Evolutionary conservation across 1,140 invertebrate species (phyloP), one percentile per base, ranked within the genome.

Genomic region (Zaprionus nigranus): DNA sequence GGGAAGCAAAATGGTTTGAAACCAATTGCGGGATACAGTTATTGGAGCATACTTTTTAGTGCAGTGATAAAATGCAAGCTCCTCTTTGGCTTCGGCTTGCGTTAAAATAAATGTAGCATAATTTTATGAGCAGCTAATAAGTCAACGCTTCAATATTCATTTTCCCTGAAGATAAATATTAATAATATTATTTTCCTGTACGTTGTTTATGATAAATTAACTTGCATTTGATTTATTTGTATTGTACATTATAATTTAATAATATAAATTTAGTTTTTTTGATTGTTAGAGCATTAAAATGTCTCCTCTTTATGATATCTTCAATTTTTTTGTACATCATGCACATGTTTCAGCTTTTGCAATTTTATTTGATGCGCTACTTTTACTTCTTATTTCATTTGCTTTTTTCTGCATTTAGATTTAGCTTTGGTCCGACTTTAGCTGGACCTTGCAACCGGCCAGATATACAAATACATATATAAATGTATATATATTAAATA

Each of bases 371-470:
- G 49, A 30, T 69, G 74, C 61, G 22, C 24, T 54, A 70, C 30
- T 78, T 78, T 66, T 57, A 73, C 58, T 71, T 66, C 61, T 60
- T 62, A 62, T 40, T 74, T 63, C 40, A 49, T 70, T 60, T 46
- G 6, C 13, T 69, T 65, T 61, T 34, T 67, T 51, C 51, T 54
- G 28, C 56, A 75, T 58, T 69, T 70, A 67, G 57, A 58, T 70
- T 74, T 70, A 56, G 63, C 60, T 68, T 53, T 67, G n/a, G 67
- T 51, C 26, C 24, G 24, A 64, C 67, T 76, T 82, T 64, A 65
- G 79, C 60, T 69, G 43, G 49, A 57, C 54, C 54, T 24, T 69
- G 43, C 40, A 57, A 49, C 54, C 36, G 9, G n/a, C 7, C 40
- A n/a, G 24, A 36, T 66, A 57, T 57, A 57, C 6, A 64, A 38